Evolutionary conservation across 2,797 vertebrate species (phyloP).

Genomic region (Aphelocoma californica): DNA sequence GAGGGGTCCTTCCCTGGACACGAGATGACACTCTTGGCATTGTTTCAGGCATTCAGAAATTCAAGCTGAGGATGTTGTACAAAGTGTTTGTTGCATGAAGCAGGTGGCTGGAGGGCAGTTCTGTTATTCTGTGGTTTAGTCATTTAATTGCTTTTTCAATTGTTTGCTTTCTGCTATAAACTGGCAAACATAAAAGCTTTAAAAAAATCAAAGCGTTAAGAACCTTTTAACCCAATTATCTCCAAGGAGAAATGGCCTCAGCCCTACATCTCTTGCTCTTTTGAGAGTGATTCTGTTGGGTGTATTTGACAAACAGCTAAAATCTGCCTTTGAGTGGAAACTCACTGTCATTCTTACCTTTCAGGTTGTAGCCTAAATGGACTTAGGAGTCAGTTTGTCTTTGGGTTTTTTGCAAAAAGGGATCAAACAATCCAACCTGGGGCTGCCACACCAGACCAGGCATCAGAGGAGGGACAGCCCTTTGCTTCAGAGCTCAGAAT

Average conservation of each 20-base stretch:
- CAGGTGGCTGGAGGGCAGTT: not conserved
- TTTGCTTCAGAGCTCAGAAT: not conserved
- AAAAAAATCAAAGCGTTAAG: not conserved
- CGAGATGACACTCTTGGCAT: not conserved
- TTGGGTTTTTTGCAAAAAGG: not conserved
- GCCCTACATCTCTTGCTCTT: not conserved
- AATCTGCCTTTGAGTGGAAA: not conserved
- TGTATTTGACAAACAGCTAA: not conserved
- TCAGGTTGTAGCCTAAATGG: not conserved
- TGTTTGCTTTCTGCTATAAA: not conserved
- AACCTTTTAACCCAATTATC: not conserved
- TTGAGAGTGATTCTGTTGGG: not conserved
- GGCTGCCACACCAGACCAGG: not conserved
- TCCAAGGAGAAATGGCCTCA: not conserved
- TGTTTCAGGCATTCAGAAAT: not conserved
- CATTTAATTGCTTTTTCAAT: not conserved
- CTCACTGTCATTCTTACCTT: not conserved
- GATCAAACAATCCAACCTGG: not conserved
- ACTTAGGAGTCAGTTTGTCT: not conserved
- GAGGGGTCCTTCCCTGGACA: not conserved
- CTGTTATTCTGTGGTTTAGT: not conserved
- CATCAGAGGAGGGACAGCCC: not conserved
- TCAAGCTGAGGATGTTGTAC: not conserved
- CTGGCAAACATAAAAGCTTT: not conserved
- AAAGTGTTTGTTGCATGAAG: not conserved